Base-by-base conservation (phyloP, 2,113 vertebrate genomes). In the Lamprotornis superbus region DNA sequence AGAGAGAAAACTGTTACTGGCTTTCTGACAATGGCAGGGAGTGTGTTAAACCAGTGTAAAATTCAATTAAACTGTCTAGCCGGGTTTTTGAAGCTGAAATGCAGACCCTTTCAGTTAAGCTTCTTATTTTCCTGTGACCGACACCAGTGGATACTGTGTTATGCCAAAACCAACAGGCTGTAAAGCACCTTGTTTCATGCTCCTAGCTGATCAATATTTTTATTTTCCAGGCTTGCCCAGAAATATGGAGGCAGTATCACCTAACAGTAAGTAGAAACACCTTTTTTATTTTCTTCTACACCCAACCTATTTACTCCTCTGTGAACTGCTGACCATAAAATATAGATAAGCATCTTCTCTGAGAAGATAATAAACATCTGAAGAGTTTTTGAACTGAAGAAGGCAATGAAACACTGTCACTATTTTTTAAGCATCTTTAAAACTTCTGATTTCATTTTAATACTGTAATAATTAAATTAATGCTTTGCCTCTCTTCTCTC, bases 241-340 rank as follows among this genome's bases (percentile, higher is more conserved):
- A 99, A 98, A 98, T 99, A 98, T 99, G 99, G 99, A 99, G 99
- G 97, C 99, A 99, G 98, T 99, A 99, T 98, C 99, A 99, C 98
- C 98, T 99, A 98, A 99, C 99, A 73, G 99, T 99, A 98, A 99
- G 99, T 98, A 98, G 96, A 98, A 98, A 98, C 97, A 98, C 98
- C 95, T 98, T 98, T 97, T 97, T 97, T 98, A 98, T 98, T 98
- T 98, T 98, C 98, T 98, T 95, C 96, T 97, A 96, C 97, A 98
- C 97, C 97, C 97, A 97, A 65, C 96, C 98, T 98, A 98, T 98
- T 98, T 98, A 98, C 97, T 98, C 97, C 95, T 98, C 98, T 98
- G 97, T 98, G 98, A 98, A 97, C 98, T 98, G 97, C 97, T 98
- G 97, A 98, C 98, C 98, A 98, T 98, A 98, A 98, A 98, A 98